Percentiles rank a stretch among this genome's conserved stretches.
Conservation (phyloP, 2,797 vertebrate species). For the Benthosema pterotum region DNA sequence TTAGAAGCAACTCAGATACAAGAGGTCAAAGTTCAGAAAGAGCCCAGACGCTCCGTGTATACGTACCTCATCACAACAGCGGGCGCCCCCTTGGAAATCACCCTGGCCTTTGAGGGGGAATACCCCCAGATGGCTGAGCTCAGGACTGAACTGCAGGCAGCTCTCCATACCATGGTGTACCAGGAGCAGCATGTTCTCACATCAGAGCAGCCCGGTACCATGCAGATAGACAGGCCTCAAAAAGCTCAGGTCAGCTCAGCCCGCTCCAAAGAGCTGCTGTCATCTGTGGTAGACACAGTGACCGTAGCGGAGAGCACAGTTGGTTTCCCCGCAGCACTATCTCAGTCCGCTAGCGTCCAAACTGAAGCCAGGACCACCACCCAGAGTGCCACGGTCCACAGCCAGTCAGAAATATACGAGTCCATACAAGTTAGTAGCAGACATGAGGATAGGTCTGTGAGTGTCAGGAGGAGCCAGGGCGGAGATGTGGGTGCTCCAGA, state of each 20-base stretch:
- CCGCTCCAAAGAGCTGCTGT: slow-evolving; percentile 53
- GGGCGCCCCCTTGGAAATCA: slow-evolving; percentile 83
- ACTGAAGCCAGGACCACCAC: slow-evolving; percentile 63
- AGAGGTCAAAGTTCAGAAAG: slow-evolving; percentile 81
- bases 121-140: slow-evolving; percentile 79
- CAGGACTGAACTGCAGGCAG: slow-evolving; percentile 81
- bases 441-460: slow-evolving; percentile 52
- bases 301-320: slow-evolving; percentile 62
- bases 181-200: slow-evolving; percentile 79
- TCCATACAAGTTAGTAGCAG: slow-evolving; percentile 52
- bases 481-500: slow-evolving; percentile 56
- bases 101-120: slow-evolving; percentile 81
- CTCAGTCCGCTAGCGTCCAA: slow-evolving; percentile 62
- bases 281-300: slow-evolving; percentile 63
- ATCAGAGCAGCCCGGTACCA: slow-evolving; percentile 70
- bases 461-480: slow-evolving; percentile 53
- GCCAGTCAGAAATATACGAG: slow-evolving; percentile 53
- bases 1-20: slow-evolving; percentile 82
- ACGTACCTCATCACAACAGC: slow-evolving; percentile 86
- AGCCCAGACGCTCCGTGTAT: slow-evolving; percentile 79
- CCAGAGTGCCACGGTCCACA: slow-evolving; percentile 52
- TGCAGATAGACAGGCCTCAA: slow-evolving; percentile 56
- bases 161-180: slow-evolving; percentile 82
- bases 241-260: slow-evolving; percentile 50
- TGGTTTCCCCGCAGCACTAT: slow-evolving; percentile 42